A percentile compares a stretch with the other conserved stretches of the same genome.
These are phyloP conservation scores for Spheniscus humboldti DNA, from an alignment of 2,797 vertebrate species.

Conservation along the genomic window DNA sequence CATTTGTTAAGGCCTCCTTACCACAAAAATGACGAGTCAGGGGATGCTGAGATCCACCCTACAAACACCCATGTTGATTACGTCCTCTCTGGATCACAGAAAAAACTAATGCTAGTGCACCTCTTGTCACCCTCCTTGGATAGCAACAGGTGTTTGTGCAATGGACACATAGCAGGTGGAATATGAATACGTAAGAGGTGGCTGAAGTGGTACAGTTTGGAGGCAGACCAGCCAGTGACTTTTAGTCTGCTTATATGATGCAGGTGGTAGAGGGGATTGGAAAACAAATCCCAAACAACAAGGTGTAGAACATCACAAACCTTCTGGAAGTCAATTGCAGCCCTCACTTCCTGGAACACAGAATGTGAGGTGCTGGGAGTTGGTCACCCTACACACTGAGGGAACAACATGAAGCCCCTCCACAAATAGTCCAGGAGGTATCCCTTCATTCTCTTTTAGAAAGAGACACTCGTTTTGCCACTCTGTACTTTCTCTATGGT, in stretches of 20 bases:
- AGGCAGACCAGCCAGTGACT: background rate
- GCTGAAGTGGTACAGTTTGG: background rate
- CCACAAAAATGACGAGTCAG: background rate
- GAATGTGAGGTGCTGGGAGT: background rate
- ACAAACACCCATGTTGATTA: background rate
- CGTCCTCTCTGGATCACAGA: background rate
- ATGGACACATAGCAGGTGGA: background rate
- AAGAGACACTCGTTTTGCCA: background rate
- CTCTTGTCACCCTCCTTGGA: background rate
- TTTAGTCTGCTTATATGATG: background rate
- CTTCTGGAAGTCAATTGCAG: background rate
- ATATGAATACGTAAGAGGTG: background rate
- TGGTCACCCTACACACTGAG: background rate
- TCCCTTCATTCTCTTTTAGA: background rate
- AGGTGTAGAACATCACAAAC: background rate
- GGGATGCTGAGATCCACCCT: background rate
- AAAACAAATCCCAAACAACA: background rate
- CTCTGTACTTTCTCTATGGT: background rate
- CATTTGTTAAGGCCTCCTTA: background rate
- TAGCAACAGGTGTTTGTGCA: background rate
- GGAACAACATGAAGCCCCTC: background rate
- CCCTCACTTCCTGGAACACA: background rate
- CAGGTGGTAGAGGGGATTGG: background rate
- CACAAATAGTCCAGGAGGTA: background rate
- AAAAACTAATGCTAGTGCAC: background rate